A percentile compares a stretch with the other conserved stretches of the same genome.
phyloP scores from a whole-genome alignment of 2,888 invertebrate species.

The Andrena flavipes region DNA sequence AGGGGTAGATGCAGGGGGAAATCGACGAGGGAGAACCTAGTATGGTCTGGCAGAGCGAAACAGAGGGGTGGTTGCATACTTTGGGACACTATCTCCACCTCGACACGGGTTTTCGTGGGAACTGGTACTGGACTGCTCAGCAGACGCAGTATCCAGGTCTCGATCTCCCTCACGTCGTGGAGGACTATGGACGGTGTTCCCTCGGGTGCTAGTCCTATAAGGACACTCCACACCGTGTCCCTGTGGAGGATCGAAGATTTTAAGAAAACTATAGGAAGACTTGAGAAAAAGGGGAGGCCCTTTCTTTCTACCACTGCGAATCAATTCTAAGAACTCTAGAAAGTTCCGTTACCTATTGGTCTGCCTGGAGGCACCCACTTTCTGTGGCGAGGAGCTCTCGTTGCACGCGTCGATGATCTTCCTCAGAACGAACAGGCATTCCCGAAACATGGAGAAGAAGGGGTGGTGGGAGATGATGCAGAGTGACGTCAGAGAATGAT shows the following conservation, averaged over 20 bases:
- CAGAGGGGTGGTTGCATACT: constrained; percentile 93
- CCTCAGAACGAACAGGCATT: constrained; percentile 97
- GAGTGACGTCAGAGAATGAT: constrained; percentile 97
- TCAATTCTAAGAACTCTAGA: too few relatives aligned
- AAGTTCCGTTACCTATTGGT: constrained; percentile 88
- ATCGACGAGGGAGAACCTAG: constrained; percentile 97
- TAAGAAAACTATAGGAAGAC: neutral
- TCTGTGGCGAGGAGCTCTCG: constrained; percentile 95
- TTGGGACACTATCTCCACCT: constrained; percentile 94
- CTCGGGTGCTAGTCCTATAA: constrained; percentile 93
- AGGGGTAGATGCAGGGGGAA: constrained; percentile 99
- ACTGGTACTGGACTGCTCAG: constrained; percentile 99
- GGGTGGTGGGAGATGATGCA: constrained; percentile 99
- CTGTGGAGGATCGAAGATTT: constrained; percentile 85
- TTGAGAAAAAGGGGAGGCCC: neutral
- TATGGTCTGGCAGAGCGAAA: constrained; percentile 99
- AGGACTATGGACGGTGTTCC: constrained; percentile 94
- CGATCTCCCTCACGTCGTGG: constrained; percentile 98
- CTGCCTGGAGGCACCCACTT: constrained; percentile 95
- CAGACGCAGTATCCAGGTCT: constrained; percentile 98
- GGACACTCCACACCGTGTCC: constrained; percentile 98
- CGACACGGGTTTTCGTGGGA: constrained; percentile 94
- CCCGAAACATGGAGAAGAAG: constrained; percentile 99
- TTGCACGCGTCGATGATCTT: constrained; percentile 99
- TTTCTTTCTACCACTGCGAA: neutral